These are phyloP conservation scores for Podiceps cristatus DNA, from an alignment of 2,113 vertebrate genomes.

Conservation along the genomic window DNA sequence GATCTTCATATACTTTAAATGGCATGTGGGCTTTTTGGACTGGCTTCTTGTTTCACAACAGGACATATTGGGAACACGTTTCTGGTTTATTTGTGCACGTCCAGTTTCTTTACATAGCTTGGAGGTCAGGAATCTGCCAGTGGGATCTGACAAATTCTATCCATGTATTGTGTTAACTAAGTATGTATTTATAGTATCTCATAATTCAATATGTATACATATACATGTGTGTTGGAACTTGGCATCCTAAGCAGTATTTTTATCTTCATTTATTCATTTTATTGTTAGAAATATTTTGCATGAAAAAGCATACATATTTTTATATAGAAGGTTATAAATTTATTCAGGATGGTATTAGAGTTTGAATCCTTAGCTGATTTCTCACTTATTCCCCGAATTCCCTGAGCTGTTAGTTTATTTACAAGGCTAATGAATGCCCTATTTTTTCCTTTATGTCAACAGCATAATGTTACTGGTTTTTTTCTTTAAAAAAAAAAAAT, in stretches of 20 bases:
- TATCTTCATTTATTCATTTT: background rate
- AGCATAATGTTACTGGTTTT: background rate
- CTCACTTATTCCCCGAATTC: background rate
- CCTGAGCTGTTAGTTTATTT: background rate
- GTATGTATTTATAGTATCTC: background rate
- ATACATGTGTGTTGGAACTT: background rate
- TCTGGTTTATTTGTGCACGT: background rate
- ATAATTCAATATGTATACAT: background rate
- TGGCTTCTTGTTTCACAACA: background rate
- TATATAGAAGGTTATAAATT: background rate
- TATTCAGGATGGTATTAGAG: background rate
- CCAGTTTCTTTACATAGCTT: background rate
- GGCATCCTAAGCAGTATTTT: background rate
- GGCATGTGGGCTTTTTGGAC: background rate
- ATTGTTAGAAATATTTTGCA: background rate
- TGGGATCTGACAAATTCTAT: background rate
- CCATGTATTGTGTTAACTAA: background rate
- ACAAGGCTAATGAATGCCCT: background rate
- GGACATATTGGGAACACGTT: fast-evolving
- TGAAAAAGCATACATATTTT: background rate
- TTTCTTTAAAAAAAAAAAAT: background rate
- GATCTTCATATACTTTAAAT: background rate
- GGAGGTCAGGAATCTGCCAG: background rate
- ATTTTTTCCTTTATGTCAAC: background rate
- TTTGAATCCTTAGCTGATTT: background rate